These are phyloP conservation scores for Pseudomyrmex pallidus DNA, from an alignment of 1,140 invertebrate species.

Conservation along the genomic window DNA sequence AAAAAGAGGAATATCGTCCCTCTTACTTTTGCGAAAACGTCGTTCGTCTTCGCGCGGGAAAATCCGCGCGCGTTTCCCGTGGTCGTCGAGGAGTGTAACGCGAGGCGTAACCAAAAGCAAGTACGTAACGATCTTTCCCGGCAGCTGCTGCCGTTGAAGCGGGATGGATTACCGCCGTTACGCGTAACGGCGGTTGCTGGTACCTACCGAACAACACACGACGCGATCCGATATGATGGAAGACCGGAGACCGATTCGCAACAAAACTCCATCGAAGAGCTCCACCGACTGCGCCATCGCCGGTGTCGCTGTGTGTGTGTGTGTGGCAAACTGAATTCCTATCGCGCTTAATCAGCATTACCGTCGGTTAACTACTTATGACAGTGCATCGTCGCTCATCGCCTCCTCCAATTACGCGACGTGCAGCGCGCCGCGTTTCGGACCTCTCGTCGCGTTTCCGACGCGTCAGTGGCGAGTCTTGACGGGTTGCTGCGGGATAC, in stretches of 20 bases:
- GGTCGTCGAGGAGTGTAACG: background rate
- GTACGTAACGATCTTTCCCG: background rate
- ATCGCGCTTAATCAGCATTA: constrained; percentile 76
- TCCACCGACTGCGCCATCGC: constrained; percentile 23
- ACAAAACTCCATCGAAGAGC: constrained; percentile 73
- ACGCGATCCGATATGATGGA: constrained; percentile 14
- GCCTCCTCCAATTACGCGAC: constrained; percentile 72
- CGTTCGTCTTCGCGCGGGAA: constrained; percentile 8
- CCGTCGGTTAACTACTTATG: constrained; percentile 79
- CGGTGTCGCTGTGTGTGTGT: background rate
- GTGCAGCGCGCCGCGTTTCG: constrained; percentile 25
- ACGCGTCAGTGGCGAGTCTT: constrained; percentile 8
- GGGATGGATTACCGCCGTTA: constrained; percentile 35
- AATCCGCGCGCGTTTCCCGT: constrained; percentile 31
- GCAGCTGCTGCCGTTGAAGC: background rate
- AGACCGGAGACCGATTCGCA: constrained; percentile 45
- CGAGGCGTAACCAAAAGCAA: constrained; percentile 37
- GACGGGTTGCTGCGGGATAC: constrained; percentile 1
- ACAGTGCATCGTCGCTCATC: constrained; percentile 72
- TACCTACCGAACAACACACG: constrained; percentile 26
- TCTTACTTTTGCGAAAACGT: constrained; percentile 39
- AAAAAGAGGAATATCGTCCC: constrained; percentile 1
- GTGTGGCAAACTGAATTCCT: constrained; percentile 77
- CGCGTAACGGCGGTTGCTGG: constrained; percentile 14
- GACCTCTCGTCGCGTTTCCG: constrained; percentile 5